Evolutionary conservation across 2,797 vertebrate species (phyloP).

Genomic region (Enoplosus armatus): DNA sequence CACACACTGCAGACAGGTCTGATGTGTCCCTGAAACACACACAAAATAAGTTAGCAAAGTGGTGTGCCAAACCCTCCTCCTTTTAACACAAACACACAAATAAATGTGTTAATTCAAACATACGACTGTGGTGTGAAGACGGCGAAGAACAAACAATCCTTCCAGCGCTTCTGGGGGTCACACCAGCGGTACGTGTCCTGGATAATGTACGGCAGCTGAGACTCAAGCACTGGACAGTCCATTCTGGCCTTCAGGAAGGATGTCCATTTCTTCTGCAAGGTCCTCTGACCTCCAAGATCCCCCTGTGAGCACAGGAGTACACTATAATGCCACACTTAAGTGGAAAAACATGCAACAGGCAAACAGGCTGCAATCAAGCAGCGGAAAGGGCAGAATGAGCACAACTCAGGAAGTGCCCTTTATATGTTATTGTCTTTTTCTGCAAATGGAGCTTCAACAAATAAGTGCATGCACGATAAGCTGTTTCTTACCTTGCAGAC

Average conservation of each 20-base stretch:
- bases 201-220: slow-evolving; percentile 83
- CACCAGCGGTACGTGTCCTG: slow-evolving; percentile 86
- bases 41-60: slow-evolving; percentile 32
- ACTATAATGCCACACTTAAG: background rate
- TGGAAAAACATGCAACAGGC: slow-evolving; percentile 12
- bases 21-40: slow-evolving; percentile 79
- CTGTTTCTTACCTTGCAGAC: slow-evolving; percentile 86
- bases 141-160: slow-evolving; percentile 84
- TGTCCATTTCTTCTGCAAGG: slow-evolving; percentile 87
- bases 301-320: slow-evolving; percentile 68
- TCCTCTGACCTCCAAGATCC: slow-evolving; percentile 81
- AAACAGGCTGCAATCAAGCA: slow-evolving; percentile 32
- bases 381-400: slow-evolving; percentile 20
- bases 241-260: slow-evolving; percentile 87
- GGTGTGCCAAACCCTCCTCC: slow-evolving; percentile 11
- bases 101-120: slow-evolving; percentile 52
- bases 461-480: background rate
- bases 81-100: slow-evolving; percentile 27
- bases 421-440: slow-evolving; percentile 8
- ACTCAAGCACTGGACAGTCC: slow-evolving; percentile 82
- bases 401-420: slow-evolving; percentile 26
- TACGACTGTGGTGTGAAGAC: slow-evolving; percentile 86
- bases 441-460: slow-evolving; percentile 8
- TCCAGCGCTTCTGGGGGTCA: slow-evolving; percentile 73
- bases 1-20: slow-evolving; percentile 84